These are phyloP conservation scores for Phoxinus phoxinus DNA, from an alignment of 2,113 vertebrate genomes.

Conservation along the genomic window DNA sequence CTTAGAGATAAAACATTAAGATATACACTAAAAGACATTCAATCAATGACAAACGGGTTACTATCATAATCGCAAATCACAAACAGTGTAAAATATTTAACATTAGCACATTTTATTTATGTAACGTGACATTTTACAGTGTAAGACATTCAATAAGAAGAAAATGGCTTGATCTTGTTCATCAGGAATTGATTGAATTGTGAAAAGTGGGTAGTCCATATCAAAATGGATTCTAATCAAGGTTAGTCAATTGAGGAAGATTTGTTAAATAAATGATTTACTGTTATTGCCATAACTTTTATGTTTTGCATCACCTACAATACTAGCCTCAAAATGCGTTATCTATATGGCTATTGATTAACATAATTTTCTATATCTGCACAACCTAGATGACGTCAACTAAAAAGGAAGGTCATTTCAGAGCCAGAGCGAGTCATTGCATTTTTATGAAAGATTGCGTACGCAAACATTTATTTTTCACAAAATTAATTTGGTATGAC, in stretches of 20 bases:
- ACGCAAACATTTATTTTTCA: not conserved
- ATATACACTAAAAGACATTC: conserved; percentile 23
- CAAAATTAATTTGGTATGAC: not conserved
- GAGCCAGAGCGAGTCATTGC: not conserved
- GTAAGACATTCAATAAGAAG: not conserved
- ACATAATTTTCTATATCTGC: not conserved
- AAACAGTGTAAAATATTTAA: not conserved
- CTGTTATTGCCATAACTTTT: not conserved
- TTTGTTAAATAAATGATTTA: not conserved
- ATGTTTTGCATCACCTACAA: conserved; percentile 5
- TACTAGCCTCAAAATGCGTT: not conserved
- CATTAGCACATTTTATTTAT: not conserved
- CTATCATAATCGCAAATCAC: not conserved
- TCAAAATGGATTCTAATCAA: not conserved
- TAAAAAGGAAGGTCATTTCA: not conserved
- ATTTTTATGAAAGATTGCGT: not conserved
- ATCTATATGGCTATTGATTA: not conserved
- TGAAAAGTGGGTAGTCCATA: not conserved
- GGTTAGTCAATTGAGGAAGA: not conserved
- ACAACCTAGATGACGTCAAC: not conserved
- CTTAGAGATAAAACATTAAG: conserved; percentile 13
- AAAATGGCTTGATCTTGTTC: not conserved
- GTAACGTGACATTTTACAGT: not conserved
- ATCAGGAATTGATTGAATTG: not conserved
- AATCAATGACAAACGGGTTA: conserved; percentile 27